These are phyloP conservation scores for Calidris pygmaea DNA, from an alignment of 2,113 vertebrate species.

Conservation along the genomic window DNA sequence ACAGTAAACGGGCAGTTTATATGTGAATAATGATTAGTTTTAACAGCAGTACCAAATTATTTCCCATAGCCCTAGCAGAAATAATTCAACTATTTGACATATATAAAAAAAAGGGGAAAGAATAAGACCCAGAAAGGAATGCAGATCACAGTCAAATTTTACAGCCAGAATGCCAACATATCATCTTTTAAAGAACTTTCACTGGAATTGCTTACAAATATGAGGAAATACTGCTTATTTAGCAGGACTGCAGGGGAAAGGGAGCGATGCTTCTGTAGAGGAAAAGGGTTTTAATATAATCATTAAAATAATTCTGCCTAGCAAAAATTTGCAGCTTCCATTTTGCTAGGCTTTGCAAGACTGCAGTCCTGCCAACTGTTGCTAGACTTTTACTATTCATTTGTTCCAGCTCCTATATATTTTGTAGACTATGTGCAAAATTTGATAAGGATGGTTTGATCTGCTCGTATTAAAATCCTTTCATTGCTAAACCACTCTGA, in stretches of 20 bases:
- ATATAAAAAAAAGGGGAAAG: background rate
- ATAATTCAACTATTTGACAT: background rate
- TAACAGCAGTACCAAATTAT: conserved; percentile 36
- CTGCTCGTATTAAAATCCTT: background rate
- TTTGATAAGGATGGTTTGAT: background rate
- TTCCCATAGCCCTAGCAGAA: conserved; percentile 27
- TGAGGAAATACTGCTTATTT: conserved; percentile 50
- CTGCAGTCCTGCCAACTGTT: background rate
- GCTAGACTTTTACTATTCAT: background rate
- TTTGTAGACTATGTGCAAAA: background rate
- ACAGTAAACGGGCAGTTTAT: conserved; percentile 19
- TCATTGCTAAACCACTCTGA: background rate
- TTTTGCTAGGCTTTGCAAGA: background rate
- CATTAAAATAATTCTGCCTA: background rate
- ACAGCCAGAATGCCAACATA: conserved; percentile 24
- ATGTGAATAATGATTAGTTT: conserved; percentile 32
- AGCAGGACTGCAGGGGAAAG: background rate
- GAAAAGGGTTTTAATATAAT: background rate
- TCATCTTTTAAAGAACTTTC: conserved; percentile 51
- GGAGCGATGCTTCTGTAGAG: background rate
- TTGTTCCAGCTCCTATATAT: background rate
- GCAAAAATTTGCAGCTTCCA: background rate
- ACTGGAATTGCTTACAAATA: conserved; percentile 41
- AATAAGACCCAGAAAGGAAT: background rate
- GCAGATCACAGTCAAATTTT: conserved; percentile 43